These are phyloP conservation scores for Ancistrus triradiatus DNA, from an alignment of 2,113 vertebrate species.

Conservation along the genomic window DNA sequence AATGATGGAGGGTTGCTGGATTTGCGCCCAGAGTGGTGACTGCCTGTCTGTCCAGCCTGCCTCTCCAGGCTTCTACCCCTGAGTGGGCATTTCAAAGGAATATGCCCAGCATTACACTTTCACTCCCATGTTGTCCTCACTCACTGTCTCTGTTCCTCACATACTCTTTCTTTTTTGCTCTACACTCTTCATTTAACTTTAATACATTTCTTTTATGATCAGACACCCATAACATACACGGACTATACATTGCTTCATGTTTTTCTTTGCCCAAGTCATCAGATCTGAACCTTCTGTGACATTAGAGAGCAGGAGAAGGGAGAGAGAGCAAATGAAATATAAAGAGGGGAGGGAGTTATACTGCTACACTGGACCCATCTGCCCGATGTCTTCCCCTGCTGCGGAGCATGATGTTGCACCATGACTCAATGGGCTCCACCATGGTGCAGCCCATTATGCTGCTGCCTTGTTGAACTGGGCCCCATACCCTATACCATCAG, in stretches of 20 bases:
- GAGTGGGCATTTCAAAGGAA: constrained; percentile 75
- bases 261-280: constrained; percentile 34
- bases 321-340: constrained; percentile 21
- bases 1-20: constrained; percentile 67
- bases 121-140: constrained; percentile 43
- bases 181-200: constrained; percentile 12
- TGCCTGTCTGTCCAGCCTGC: constrained; percentile 74
- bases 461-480: constrained; percentile 50
- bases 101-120: constrained; percentile 63
- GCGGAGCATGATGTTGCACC: constrained; percentile 74
- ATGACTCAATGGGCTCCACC: constrained; percentile 68
- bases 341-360: constrained; percentile 64
- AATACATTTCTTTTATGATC: not conserved
- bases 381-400: constrained; percentile 75
- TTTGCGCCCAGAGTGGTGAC: constrained; percentile 68
- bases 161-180: constrained; percentile 45
- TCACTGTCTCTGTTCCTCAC: constrained; percentile 56
- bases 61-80: constrained; percentile 72
- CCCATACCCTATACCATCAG: constrained; percentile 38
- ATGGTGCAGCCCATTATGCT: constrained; percentile 64
- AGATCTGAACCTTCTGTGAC: constrained; percentile 34
- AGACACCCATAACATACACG: constrained; percentile 18
- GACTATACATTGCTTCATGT: constrained; percentile 27
- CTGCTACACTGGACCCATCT: constrained; percentile 77
- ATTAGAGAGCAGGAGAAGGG: constrained; percentile 20